phyloP scores from a whole-genome alignment of 2,113 vertebrate genomes.

The Onychorhynchus coronatus region DNA sequence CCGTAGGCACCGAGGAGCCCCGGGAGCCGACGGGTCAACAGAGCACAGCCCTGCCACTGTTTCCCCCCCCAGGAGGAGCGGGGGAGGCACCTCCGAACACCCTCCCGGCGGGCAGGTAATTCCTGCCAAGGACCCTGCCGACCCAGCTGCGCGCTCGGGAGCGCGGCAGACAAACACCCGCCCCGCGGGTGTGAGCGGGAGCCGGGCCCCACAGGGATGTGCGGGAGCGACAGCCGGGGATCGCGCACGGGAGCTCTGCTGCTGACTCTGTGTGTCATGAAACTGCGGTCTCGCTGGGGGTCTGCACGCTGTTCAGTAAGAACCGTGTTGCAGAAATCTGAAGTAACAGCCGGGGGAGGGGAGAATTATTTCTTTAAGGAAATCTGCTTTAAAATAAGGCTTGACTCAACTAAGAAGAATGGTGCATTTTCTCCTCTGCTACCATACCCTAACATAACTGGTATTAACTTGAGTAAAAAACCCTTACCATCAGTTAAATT shows the following conservation, averaged over 20 bases:
- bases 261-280: rapidly evolving
- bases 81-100: not conserved
- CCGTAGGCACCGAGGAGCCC: not conserved
- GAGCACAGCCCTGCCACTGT: not conserved
- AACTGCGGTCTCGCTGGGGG: not conserved
- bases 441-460: not conserved
- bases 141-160: not conserved
- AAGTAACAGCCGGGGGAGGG: rapidly evolving
- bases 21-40: not conserved
- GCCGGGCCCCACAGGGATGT: not conserved
- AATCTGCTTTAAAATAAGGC: not conserved
- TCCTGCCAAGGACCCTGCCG: not conserved
- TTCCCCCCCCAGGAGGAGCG: not conserved
- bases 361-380: not conserved
- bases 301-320: rapidly evolving
- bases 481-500: not conserved
- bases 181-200: not conserved
- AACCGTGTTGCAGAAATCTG: not conserved
- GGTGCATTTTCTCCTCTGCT: not conserved
- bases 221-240: not conserved
- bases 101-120: not conserved
- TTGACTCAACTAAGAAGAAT: not conserved
- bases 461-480: not conserved
- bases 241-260: not conserved
- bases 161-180: not conserved